Evolutionary conservation across 1,140 invertebrate genomes (phyloP), one percentile per base, ranked within the genome.

Genomic region (Danaus melanippus): DNA sequence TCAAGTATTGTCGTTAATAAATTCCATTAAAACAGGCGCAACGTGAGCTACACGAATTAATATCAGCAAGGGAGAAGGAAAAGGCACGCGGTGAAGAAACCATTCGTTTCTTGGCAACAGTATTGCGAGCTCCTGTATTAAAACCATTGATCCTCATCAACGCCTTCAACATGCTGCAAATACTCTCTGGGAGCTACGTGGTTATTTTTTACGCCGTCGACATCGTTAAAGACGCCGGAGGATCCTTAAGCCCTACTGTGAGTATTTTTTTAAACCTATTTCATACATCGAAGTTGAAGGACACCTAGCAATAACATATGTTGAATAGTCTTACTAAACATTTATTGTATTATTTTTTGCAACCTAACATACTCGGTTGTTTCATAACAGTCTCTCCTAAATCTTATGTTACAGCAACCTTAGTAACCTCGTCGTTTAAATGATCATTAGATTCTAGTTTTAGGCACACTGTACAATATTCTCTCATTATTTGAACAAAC

Each of bases 141-240:
- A 93, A 93, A 66, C 92, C 93, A 0, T 79, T 94, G 17, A 69
- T 92, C 8, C 91, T 94, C 12, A 91, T 93, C 55, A 91, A 92
- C 58, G 73, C 90, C 0, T 93, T 94, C 76, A 92, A 91, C 64
- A 69, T 92, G 51, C 82, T 93, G 43, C 92, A 93, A 72, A 91
- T 92, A 60, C 76, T 92, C 1, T 92, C 92, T 4, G 93, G 93
- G 51, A 93, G 92, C 1, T 94, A 92, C 60, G 84, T 93, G 1
- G 88, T 93, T 40, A 91, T 94, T 47, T 93, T 93, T 74, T 93
- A 93, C 60, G 92, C 92, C 1, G 91, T 93, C 0, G 90, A 93
- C 53, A 91, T 94, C 42, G 72, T 93, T 1, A 74, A 86, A 8
- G 87, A 90, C 15, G 84, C 91, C 12, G 89, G 90, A 56, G 83